Conservation (phyloP, 2,113 vertebrate genomes). For the Psettodes erumei region DNA sequence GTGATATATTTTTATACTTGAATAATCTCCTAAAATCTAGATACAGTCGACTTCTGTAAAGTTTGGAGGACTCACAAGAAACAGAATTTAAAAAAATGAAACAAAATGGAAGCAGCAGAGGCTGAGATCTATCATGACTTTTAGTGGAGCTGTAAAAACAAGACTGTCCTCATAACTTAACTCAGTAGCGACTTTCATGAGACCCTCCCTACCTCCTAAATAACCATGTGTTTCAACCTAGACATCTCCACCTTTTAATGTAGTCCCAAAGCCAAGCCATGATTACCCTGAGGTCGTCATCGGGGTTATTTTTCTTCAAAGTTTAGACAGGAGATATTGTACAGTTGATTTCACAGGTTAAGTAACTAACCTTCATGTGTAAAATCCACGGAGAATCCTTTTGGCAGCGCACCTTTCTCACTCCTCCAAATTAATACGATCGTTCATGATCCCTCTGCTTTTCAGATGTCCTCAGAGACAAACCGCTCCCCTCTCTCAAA, state of each 20-base stretch:
- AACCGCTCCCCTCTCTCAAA: constrained; percentile 38
- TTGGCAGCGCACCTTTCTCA: not conserved
- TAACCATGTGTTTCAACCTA: not conserved
- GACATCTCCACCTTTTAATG: not conserved
- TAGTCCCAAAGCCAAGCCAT: not conserved
- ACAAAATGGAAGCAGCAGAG: not conserved
- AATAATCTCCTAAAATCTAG: constrained; percentile 10
- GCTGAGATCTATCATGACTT: not conserved
- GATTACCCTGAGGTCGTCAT: not conserved
- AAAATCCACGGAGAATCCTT: not conserved
- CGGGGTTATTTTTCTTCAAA: not conserved
- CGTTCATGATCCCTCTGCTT: not conserved
- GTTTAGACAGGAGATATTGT: not conserved
- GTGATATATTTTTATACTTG: constrained; percentile 12
- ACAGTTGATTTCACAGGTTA: not conserved
- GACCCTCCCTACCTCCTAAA: not conserved
- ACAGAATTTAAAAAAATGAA: not conserved
- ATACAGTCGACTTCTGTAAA: not conserved
- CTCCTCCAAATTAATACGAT: not conserved
- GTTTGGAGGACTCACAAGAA: not conserved
- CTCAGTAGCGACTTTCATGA: not conserved
- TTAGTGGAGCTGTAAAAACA: not conserved
- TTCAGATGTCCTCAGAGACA: constrained; percentile 29
- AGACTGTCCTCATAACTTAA: not conserved
- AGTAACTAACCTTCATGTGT: not conserved